Conservation (phyloP, 2,888 invertebrate species). For the Capitulum mitella region DNA sequence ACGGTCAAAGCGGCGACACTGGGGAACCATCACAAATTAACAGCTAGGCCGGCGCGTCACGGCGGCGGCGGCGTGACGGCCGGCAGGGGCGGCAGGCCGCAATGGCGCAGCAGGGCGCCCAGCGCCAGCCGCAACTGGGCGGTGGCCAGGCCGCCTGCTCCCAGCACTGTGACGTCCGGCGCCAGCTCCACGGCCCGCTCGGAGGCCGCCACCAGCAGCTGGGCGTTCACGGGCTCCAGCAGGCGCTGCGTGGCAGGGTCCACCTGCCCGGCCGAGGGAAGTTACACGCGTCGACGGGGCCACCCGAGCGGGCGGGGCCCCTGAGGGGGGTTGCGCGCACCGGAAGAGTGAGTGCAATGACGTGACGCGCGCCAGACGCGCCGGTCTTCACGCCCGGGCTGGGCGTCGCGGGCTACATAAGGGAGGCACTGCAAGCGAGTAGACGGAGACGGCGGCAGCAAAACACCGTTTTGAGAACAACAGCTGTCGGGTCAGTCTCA, state of each 20-base stretch:
- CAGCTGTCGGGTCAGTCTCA: too few species aligned
- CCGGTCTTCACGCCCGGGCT: too few species aligned
- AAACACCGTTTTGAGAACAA: too few species aligned
- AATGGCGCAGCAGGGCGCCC: not conserved
- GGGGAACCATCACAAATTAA: not conserved
- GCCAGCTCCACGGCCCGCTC: not conserved
- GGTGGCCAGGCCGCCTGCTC: not conserved
- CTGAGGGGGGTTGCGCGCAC: too few species aligned
- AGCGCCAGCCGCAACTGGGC: not conserved
- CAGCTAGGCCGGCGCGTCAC: not conserved
- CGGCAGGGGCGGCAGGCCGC: conserved; percentile 12
- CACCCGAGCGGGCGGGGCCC: too few species aligned
- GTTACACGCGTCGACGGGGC: too few species aligned
- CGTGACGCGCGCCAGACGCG: too few species aligned
- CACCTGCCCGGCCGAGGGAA: not conserved
- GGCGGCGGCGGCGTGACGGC: not conserved
- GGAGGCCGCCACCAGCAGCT: conserved; percentile 13
- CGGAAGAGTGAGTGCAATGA: too few species aligned
- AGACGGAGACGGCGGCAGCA: too few species aligned
- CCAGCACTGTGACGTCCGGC: not conserved
- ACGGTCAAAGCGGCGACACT: not conserved
- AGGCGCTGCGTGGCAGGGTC: conserved; percentile 4
- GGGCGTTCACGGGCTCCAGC: conserved; percentile 6
- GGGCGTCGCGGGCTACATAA: too few species aligned
- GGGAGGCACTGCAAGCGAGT: too few species aligned